Evolutionary conservation across 2,888 invertebrate genomes (phyloP).

Genomic region (Aleiodes alternator): DNA sequence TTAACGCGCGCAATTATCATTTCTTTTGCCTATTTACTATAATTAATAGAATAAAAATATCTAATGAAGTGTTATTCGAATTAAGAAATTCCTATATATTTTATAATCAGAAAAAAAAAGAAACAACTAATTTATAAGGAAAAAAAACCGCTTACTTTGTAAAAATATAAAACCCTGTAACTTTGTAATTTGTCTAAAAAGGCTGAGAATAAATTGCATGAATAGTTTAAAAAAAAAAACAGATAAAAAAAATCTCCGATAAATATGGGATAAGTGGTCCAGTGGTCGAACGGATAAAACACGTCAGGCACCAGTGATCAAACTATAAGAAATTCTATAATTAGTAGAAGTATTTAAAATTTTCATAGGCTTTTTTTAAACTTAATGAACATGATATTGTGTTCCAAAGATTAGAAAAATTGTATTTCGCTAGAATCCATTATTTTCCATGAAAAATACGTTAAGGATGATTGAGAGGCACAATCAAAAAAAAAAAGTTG

Average conservation of each 20-base stretch:
- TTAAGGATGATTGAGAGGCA: background rate
- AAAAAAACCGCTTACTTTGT: constrained; percentile 21
- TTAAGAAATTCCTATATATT: constrained; percentile 40
- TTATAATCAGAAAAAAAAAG: constrained; percentile 36
- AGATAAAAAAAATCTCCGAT: no score
- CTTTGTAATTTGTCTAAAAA: constrained; percentile 43
- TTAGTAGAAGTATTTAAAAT: no score
- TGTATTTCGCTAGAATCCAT: no score
- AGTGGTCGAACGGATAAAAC: no score
- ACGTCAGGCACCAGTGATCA: no score
- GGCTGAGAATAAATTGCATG: constrained; percentile 20
- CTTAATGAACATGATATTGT: no score
- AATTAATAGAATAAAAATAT: constrained; percentile 13
- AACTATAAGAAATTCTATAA: no score
- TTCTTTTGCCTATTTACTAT: constrained; percentile 11
- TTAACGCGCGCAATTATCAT: background rate
- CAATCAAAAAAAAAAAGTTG: background rate
- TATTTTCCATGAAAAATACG: no score
- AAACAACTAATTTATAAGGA: constrained; percentile 14
- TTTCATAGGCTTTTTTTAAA: no score
- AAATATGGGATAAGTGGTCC: no score
- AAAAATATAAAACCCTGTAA: constrained; percentile 12
- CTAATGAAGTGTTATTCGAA: constrained; percentile 42
- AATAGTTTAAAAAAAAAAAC: no score
- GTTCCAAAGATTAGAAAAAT: no score